Evolutionary conservation across 2,113 vertebrate species (phyloP), one percentile per base, ranked within the genome.

Genomic region (Perognathus longimembris): DNA sequence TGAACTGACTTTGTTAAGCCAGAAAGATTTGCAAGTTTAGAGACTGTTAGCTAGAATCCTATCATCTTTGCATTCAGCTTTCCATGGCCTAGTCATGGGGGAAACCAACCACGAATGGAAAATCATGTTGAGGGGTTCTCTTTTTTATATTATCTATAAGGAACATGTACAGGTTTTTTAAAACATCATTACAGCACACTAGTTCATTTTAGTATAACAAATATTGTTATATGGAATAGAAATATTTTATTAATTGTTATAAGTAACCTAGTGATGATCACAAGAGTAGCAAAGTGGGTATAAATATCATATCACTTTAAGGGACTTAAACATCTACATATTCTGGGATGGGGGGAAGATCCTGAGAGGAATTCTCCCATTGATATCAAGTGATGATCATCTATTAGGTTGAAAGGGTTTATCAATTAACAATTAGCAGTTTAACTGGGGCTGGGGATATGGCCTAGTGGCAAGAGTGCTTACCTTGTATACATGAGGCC

Each of bases 371-470:
- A 69, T 78, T 30, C 63, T 32, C n/a, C 3, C 32, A 54, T 18
- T 32, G 45, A 21, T 67, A 40, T 1, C 1, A 50, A 54, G 40
- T 9, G n/a, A 50, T 22, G 14, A 36, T 32, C 36, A n/a, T 36
- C 30, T 34, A 70, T 73, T 93, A 86, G 69, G 38, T 24, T 21
- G 64, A 89, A 74, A 78, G 57, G 69, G 10, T 69, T 89, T 78
- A 74, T 38, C 28, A 1, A n/a, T n/a, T 86, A 79, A 17, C 36
- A 83, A 64, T 24, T 69, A 91, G 12, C n/a, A 22, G 24, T 5
- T 82, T 78, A 84, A 61, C 38, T 70, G 34, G 45, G 45, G 45
- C 45, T 45, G 45, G 45, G n/a, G n/a, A n/a, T n/a, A n/a, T n/a
- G n/a, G n/a, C n/a, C n/a, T n/a, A n/a, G n/a, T n/a, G n/a, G n/a